These are phyloP conservation scores for Rhynchomys soricoides DNA, from an alignment of 2,113 vertebrate species.

Conservation along the genomic window DNA sequence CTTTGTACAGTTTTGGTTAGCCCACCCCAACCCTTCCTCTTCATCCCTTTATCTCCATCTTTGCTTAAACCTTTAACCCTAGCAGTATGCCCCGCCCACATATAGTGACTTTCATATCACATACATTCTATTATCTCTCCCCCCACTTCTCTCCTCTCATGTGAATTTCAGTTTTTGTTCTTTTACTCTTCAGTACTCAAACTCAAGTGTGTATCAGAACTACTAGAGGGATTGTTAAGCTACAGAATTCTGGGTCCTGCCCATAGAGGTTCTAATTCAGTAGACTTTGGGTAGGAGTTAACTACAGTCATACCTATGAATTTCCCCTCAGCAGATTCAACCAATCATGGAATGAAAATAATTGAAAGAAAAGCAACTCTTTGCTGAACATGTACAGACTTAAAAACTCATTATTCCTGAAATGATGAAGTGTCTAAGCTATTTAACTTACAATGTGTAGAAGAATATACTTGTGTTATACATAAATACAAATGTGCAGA, in stretches of 20 bases:
- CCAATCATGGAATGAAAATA: neutral
- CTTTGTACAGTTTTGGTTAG: neutral
- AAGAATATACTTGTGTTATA: neutral
- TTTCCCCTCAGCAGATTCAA: neutral
- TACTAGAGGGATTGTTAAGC: neutral
- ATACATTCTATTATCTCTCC: neutral
- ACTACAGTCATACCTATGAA: neutral
- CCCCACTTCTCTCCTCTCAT: neutral
- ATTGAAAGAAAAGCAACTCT: neutral
- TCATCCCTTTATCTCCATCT: neutral
- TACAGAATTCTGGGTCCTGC: neutral
- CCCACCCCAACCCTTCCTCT: no score
- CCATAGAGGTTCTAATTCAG: conserved; percentile 5
- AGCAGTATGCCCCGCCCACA: neutral
- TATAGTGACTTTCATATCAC: neutral
- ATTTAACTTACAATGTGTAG: neutral
- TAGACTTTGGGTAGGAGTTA: neutral
- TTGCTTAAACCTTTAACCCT: neutral
- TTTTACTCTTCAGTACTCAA: conserved; percentile 1
- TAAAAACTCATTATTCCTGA: neutral
- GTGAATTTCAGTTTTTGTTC: conserved; percentile 1
- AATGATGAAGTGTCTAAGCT: neutral
- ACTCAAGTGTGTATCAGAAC: neutral
- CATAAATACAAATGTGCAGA: neutral
- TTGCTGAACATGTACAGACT: neutral